phyloP scores from a whole-genome alignment of 2,113 vertebrate genomes.

The Synchiropus splendidus region DNA sequence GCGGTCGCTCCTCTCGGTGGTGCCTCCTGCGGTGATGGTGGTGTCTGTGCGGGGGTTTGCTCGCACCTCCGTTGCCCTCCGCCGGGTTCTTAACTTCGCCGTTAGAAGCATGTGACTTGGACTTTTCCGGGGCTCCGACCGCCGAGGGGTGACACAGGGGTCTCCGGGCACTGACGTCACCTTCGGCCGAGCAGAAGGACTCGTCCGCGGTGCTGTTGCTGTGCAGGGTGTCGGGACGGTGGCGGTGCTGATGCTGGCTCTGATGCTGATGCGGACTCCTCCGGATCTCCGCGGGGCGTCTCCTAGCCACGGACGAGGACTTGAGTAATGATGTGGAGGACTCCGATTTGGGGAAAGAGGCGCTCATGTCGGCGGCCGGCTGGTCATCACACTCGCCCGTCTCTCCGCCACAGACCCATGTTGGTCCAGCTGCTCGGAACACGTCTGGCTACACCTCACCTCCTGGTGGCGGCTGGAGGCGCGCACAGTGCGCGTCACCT shows the following conservation, averaged over 20 bases:
- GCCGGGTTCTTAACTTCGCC: conserved; percentile 34
- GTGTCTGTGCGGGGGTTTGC: conserved; percentile 52
- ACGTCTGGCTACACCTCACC: conserved; percentile 16
- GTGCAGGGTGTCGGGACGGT: conserved; percentile 43
- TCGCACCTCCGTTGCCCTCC: conserved; percentile 38
- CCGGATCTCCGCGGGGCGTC: conserved; percentile 40
- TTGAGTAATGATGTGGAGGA: conserved; percentile 81
- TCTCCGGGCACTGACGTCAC: conserved; percentile 84
- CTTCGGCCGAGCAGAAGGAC: conserved; percentile 57
- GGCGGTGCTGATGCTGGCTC: conserved; percentile 53
- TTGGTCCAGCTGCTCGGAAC: conserved; percentile 11
- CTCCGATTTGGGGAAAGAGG: conserved; percentile 81
- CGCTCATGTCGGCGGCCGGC: conserved; percentile 69
- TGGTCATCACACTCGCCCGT: conserved; percentile 18
- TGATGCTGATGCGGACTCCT: conserved; percentile 49
- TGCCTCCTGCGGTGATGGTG: conserved; percentile 61
- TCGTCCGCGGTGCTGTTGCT: conserved; percentile 47
- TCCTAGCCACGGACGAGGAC: conserved; percentile 51
- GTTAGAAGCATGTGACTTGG: conserved; percentile 38
- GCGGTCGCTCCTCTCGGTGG: conserved; percentile 38
- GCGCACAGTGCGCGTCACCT: conserved; percentile 45
- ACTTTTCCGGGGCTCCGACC: conserved; percentile 55
- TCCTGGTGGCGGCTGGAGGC: conserved; percentile 42
- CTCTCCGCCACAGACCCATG: conserved; percentile 12
- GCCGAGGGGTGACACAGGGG: conserved; percentile 81